These are phyloP conservation scores for Trichechus manatus DNA, from an alignment of 2,113 vertebrate genomes.

Conservation along the genomic window DNA sequence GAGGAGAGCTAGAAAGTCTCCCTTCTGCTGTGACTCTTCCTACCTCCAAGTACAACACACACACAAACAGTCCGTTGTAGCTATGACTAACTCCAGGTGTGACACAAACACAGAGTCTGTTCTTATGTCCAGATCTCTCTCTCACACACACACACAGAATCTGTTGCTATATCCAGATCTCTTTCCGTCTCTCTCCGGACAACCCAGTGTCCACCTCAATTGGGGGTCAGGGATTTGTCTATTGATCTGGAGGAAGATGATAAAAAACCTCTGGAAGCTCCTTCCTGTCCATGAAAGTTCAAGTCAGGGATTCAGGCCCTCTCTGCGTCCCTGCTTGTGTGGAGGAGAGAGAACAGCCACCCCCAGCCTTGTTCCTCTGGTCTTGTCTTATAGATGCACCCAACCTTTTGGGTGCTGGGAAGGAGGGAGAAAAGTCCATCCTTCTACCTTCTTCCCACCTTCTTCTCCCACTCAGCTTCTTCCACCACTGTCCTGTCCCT, in stretches of 20 bases:
- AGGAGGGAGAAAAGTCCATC: background rate
- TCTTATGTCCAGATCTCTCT: background rate
- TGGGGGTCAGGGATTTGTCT: background rate
- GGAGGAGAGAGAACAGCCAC: too few relatives aligned
- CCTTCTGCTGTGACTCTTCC: background rate
- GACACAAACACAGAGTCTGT: background rate
- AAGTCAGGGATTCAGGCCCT: background rate
- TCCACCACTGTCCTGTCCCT: background rate
- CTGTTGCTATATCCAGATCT: background rate
- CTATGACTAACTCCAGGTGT: background rate
- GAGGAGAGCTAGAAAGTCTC: background rate
- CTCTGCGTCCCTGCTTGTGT: background rate
- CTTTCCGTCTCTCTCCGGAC: background rate
- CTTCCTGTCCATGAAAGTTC: background rate
- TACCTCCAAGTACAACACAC: too few relatives aligned
- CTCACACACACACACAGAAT: background rate
- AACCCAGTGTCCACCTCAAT: fast-evolving
- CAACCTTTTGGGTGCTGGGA: background rate
- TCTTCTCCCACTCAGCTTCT: background rate
- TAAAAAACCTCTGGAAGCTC: too few relatives aligned
- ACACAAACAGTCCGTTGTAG: background rate
- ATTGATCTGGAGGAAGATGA: background rate
- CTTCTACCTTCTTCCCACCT: background rate
- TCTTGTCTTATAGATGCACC: background rate
- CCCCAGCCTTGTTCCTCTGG: background rate